Evolutionary conservation across 2,888 invertebrate genomes (phyloP).

Genomic region (Selenia dentaria): DNA sequence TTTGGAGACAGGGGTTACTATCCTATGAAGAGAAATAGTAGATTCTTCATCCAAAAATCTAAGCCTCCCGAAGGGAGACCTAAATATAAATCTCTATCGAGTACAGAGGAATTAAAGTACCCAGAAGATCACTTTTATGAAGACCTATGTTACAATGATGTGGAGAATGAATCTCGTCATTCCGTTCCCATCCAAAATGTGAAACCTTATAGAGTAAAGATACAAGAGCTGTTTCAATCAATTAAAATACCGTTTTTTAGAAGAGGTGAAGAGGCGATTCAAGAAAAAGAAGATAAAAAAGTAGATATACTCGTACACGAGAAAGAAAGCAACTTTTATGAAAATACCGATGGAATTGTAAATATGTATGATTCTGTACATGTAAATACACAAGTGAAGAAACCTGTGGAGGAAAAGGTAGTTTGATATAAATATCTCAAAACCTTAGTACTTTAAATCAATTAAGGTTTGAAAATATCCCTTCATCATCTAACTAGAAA

Average conservation of each 20-base stretch:
- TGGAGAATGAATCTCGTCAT: slow-evolving; percentile 38
- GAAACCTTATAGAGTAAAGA: slow-evolving; percentile 66
- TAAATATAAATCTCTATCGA: slow-evolving; percentile 65
- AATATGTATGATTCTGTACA: slow-evolving; percentile 76
- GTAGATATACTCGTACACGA: slow-evolving; percentile 33
- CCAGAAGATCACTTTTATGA: slow-evolving; percentile 76
- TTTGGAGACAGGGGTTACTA: slow-evolving; percentile 71
- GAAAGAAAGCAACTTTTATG: slow-evolving; percentile 48
- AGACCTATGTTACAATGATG: slow-evolving; percentile 69
- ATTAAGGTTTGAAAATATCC: too few species aligned
- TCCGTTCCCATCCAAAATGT: slow-evolving; percentile 34
- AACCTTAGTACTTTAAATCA: too few species aligned
- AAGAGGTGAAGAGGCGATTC: slow-evolving; percentile 46
- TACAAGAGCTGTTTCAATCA: slow-evolving; percentile 71
- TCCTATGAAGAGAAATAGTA: slow-evolving; percentile 64
- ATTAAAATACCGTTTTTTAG: slow-evolving; percentile 72
- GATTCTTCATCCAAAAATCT: slow-evolving; percentile 54
- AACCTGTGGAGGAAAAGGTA: slow-evolving; percentile 20
- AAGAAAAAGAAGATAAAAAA: slow-evolving; percentile 29
- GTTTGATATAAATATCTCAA: too few species aligned
- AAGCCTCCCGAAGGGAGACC: slow-evolving; percentile 54
- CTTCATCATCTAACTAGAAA: too few species aligned
- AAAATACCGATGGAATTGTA: slow-evolving; percentile 56
- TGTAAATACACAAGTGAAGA: slow-evolving; percentile 32
- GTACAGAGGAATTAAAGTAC: slow-evolving; percentile 55